Evolutionary conservation across 1,140 invertebrate genomes (phyloP).

Genomic region (Eriocheir sinensis): DNA sequence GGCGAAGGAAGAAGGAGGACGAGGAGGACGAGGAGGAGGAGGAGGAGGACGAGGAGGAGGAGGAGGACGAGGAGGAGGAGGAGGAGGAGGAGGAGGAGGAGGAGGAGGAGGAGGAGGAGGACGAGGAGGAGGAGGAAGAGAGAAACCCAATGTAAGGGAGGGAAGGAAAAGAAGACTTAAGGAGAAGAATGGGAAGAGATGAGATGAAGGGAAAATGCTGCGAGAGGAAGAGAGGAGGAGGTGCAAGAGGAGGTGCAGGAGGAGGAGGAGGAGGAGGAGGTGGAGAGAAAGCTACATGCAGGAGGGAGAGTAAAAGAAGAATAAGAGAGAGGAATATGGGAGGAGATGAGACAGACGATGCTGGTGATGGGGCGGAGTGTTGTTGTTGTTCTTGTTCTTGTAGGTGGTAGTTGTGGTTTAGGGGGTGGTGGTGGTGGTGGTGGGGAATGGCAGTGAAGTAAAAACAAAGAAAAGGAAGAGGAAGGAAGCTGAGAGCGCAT

Average conservation of each 20-base stretch:
- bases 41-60: not conserved
- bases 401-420: no score
- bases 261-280: no score
- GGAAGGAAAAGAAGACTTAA: no score
- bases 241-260: not conserved
- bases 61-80: not conserved
- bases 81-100: not conserved
- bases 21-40: not conserved
- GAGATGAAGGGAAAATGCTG: not conserved
- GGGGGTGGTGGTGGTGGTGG: not conserved
- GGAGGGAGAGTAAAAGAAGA: no score
- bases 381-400: no score
- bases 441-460: not conserved
- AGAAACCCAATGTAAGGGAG: no score
- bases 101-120: not conserved
- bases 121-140: not conserved
- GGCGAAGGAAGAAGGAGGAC: not conserved
- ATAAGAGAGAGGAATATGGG: no score
- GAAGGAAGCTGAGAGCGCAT: not conserved
- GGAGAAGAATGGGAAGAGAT: not conserved
- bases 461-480: constrained; percentile 15
- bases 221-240: no score
- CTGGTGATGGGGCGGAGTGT: no score
- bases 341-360: no score
- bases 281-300: no score